phyloP scores from a whole-genome alignment of 2,797 vertebrate species.

The Simalia tracyae region DNA sequence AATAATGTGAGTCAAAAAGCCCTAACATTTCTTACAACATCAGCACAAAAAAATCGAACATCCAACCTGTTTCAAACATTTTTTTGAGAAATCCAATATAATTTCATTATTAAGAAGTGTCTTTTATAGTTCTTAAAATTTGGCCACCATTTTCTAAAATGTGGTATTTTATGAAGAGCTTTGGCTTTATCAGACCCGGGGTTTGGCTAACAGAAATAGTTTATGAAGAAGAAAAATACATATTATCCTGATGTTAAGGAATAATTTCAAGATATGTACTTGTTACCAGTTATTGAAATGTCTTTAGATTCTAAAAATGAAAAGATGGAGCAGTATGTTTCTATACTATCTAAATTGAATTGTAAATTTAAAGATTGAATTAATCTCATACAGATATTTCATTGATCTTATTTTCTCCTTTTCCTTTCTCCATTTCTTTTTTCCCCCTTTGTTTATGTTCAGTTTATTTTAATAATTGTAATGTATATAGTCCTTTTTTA shows the following conservation, averaged over 20 bases:
- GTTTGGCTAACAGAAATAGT: background rate
- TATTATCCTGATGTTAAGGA: background rate
- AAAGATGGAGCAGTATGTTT: background rate
- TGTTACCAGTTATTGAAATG: background rate
- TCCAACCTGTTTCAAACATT: background rate
- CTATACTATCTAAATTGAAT: background rate
- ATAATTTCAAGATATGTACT: background rate
- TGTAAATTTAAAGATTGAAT: background rate
- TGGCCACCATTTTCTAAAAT: background rate
- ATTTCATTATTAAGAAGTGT: background rate
- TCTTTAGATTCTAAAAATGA: background rate
- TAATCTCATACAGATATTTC: background rate
- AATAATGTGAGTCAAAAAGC: background rate
- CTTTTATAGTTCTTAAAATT: background rate
- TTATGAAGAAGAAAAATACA: background rate
- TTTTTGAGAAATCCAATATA: background rate
- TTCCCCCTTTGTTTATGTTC: background rate
- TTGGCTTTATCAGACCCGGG: no score
- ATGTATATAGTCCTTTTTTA: background rate
- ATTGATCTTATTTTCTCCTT: background rate
- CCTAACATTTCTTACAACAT: background rate
- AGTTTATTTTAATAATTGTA: background rate
- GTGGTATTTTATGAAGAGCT: background rate
- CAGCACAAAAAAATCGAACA: background rate
- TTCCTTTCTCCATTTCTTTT: background rate